phyloP scores from a whole-genome alignment of 2,888 invertebrate genomes.

The Ceramica pisi region DNA sequence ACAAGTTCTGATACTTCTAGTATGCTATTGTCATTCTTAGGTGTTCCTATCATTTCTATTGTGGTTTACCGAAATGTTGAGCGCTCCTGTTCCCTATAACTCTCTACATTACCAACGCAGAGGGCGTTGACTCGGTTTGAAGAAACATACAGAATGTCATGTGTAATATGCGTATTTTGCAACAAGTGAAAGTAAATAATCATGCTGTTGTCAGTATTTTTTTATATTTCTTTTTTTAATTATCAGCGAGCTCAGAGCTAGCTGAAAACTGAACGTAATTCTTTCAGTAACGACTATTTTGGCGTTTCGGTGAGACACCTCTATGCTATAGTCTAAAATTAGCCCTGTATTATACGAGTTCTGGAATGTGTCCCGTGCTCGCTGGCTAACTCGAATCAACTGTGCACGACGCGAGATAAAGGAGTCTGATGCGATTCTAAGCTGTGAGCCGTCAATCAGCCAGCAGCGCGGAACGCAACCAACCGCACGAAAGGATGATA shows the following conservation, averaged over 20 bases:
- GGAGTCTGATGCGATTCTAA: conserved; percentile 41
- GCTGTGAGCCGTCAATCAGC: conserved; percentile 55
- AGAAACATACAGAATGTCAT: conserved; percentile 20
- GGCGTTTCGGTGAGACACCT: conserved; percentile 57
- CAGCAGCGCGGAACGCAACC: conserved; percentile 55
- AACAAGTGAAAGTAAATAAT: conserved; percentile 30
- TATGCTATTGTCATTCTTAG: neutral
- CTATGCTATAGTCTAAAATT: conserved; percentile 64
- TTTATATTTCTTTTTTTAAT: neutral
- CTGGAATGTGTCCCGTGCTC: conserved; percentile 67
- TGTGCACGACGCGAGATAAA: conserved; percentile 47
- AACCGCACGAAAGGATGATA: conserved; percentile 60
- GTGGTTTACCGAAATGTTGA: conserved; percentile 5
- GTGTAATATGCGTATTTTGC: conserved; percentile 20
- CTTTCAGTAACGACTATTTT: conserved; percentile 53
- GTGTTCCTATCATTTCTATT: neutral
- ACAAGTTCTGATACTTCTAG: neutral
- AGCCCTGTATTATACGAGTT: conserved; percentile 60
- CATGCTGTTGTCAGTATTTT: neutral
- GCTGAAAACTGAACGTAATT: conserved; percentile 41
- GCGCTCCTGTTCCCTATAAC: neutral
- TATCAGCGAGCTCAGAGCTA: no score
- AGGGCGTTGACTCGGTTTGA: conserved; percentile 30
- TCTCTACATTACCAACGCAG: neutral
- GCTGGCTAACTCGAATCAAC: conserved; percentile 55